Conservation (phyloP, 2,113 vertebrate species). For the Otocyon megalotis region DNA sequence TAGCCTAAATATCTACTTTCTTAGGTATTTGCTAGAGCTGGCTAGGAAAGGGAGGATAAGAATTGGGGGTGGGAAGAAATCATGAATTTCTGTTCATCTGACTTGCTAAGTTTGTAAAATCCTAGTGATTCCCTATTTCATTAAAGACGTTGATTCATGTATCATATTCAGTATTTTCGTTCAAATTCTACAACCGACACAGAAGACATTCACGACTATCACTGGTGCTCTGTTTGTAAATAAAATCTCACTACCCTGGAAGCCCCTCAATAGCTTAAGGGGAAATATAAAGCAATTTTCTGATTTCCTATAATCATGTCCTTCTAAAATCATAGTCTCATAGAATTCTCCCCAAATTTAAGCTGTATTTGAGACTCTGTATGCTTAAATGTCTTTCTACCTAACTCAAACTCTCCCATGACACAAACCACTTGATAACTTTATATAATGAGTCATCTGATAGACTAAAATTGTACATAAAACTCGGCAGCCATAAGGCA, state of each 20-base stretch:
- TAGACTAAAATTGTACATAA: conserved; percentile 9
- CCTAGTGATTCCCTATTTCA: neutral
- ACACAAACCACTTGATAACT: conserved; percentile 43
- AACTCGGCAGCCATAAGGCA: conserved; percentile 30
- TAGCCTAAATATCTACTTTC: neutral
- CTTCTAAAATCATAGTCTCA: neutral
- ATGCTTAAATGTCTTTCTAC: neutral
- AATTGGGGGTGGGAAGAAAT: neutral
- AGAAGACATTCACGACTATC: neutral
- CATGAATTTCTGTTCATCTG: neutral
- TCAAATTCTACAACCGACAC: neutral
- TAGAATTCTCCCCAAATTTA: conserved; percentile 22
- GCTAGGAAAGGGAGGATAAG: neutral
- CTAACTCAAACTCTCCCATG: conserved; percentile 5
- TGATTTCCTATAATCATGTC: conserved; percentile 21
- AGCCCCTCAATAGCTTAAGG: neutral
- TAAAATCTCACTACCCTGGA: neutral
- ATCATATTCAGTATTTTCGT: neutral
- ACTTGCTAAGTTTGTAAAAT: conserved; percentile 13
- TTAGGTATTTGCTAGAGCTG: neutral
- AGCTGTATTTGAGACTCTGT: conserved; percentile 5
- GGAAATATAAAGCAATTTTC: neutral
- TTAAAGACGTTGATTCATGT: neutral
- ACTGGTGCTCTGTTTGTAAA: conserved; percentile 9
- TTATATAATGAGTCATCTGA: neutral